These are phyloP conservation scores for Cirrhinus mrigala DNA, from an alignment of 2,797 vertebrate genomes.

Conservation along the genomic window DNA sequence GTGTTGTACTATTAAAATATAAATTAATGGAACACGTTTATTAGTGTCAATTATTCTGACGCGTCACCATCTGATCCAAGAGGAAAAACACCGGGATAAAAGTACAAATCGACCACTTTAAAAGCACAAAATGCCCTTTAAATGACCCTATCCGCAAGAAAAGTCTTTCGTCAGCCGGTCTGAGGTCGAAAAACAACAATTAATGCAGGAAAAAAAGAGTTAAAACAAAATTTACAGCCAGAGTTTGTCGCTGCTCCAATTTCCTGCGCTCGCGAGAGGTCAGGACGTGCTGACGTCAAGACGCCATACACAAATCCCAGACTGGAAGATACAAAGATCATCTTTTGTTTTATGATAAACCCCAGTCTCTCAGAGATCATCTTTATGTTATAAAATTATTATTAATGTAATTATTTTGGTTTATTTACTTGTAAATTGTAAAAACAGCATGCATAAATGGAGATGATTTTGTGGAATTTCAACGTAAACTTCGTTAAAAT, in stretches of 20 bases:
- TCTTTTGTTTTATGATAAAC: background rate
- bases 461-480: background rate
- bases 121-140: background rate
- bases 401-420: background rate
- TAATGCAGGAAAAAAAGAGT: background rate
- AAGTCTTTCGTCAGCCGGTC: background rate
- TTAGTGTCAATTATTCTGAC: constrained; percentile 26
- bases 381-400: background rate
- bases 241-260: constrained; percentile 56
- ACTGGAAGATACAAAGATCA: background rate
- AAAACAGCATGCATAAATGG: background rate
- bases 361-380: background rate
- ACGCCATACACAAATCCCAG: constrained; percentile 9
- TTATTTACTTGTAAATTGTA: background rate
- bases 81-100: constrained; percentile 42
- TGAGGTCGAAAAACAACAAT: background rate
- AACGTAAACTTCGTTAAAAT: background rate
- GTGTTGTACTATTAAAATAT: background rate
- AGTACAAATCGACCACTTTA: constrained; percentile 42
- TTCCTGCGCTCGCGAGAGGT: constrained; percentile 65
- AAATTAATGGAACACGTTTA: background rate
- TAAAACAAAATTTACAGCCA: constrained; percentile 29
- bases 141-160: background rate
- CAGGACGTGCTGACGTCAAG: constrained; percentile 54
- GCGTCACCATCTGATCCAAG: constrained; percentile 50